These are phyloP conservation scores for Umimayanthus chanpuru DNA, from an alignment of 92 coral and sea anemone species.

Conservation along the genomic window DNA sequence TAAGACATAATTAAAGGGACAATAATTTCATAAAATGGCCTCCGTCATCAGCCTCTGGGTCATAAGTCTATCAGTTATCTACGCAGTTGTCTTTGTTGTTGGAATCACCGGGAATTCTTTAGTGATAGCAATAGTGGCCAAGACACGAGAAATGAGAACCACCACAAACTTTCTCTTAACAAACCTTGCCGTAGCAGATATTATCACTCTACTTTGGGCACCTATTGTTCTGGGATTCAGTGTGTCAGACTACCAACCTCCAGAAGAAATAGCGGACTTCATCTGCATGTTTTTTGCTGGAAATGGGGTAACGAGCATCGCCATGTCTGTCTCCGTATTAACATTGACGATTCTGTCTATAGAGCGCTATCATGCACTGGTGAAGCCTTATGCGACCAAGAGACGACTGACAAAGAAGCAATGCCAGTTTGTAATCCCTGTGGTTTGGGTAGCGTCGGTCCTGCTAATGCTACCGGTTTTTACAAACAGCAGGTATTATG, in stretches of 20 bases:
- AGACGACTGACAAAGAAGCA: conserved; percentile 11
- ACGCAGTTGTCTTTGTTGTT: not conserved
- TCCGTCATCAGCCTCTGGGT: not conserved
- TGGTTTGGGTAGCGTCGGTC: not conserved
- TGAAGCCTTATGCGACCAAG: conserved; percentile 7
- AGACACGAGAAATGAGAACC: not conserved
- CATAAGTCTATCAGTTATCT: not conserved
- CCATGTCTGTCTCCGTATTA: conserved; percentile 4
- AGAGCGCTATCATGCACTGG: not conserved
- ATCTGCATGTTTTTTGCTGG: conserved; percentile 10
- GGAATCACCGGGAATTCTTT: conserved; percentile 11
- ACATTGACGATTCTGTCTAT: not conserved
- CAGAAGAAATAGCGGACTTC: not conserved
- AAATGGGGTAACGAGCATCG: conserved; percentile 20
- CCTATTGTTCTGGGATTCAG: not conserved
- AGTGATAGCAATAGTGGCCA: not conserved
- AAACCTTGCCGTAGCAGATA: not conserved
- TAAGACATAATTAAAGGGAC: not conserved
- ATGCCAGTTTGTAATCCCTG: not conserved
- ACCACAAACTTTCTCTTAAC: not conserved
- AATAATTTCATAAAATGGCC: not conserved
- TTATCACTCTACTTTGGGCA: not conserved
- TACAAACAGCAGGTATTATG: not conserved
- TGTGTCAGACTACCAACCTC: not conserved
- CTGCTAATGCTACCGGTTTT: not conserved